Percentiles rank a stretch among this genome's conserved stretches.
Conservation (phyloP, 2,113 vertebrate genomes). For the Anser cygnoides region DNA sequence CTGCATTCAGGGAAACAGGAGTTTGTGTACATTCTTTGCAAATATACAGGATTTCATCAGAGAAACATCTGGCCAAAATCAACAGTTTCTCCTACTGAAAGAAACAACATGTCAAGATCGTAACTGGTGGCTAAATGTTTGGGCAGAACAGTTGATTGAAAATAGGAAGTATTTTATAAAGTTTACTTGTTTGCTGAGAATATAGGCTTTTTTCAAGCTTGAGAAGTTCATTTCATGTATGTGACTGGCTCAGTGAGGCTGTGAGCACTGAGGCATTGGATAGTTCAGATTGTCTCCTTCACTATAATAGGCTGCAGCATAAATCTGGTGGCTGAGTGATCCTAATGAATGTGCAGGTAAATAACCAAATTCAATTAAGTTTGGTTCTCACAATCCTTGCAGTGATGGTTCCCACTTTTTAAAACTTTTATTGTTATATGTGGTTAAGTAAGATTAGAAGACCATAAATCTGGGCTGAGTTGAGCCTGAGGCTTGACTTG, state of each 20-base stretch:
- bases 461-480: not conserved
- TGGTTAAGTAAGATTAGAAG: not conserved
- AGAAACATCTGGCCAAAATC: not conserved
- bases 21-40: not conserved
- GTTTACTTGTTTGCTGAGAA: not conserved
- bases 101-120: accelerated
- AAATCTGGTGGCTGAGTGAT: not conserved
- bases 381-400: not conserved
- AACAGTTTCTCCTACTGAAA: not conserved
- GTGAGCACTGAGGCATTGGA: not conserved
- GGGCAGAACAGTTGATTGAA: not conserved
- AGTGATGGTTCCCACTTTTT: not conserved
- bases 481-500: not conserved
- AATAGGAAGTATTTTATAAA: not conserved
- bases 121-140: not conserved
- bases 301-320: not conserved
- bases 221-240: not conserved
- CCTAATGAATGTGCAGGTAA: not conserved
- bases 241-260: not conserved
- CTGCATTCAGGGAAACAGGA: not conserved
- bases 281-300: not conserved
- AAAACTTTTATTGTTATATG: not conserved
- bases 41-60: not conserved
- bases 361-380: not conserved
- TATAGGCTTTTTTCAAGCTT: not conserved